Evolutionary conservation across 35 echinoderm and acorn worm species (phyloP), one percentile per base, ranked within the genome.

Genomic region (Chiridota heheva): DNA sequence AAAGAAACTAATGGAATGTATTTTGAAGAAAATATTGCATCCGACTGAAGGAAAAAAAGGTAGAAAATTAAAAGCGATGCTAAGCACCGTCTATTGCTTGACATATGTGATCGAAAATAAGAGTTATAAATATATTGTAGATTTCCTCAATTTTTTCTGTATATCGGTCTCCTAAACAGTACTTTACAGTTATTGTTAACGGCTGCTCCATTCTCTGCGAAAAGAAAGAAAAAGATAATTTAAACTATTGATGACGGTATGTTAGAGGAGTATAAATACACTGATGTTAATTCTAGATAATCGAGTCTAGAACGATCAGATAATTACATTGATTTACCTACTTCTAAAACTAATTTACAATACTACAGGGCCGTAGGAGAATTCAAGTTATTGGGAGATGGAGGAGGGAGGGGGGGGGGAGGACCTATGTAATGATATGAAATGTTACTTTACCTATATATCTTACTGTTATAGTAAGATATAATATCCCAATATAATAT

Each of bases 131-230:
- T 40, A 40, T 63, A 62, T 39, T 85, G 80, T 98, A 98, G 30
- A 98, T 89, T 47, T 84, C 89, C 51, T 98, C 95, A 3, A 98
- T 98, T 74, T 98, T 98, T 62, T 98, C 89, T 27, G 85, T 98
- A 60, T 98, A 98, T 67, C 95, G 78, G 55, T 91, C 89, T n/a
- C 86, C 95, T 41, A 98, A 69, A 60, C 71, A 67, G 40, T 91
- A 86, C 53, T 92, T 91, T 15, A 98, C 69, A 1, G 95, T 70
- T 27, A 60, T 69, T 2, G 86, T 64, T 38, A 98, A 82, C 4
- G 89, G 86, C 58, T 84, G 63, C 60, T 98, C 89, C 65, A 98
- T 88, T 84, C 81, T 98, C 95, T 98, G 85, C 42, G 12, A 42
- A 31, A 48, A 59, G 86, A 47, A 77, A 77, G 38, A 65, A 69